Base-by-base conservation (phyloP, 2,888 invertebrate genomes). In the Shargacucullia verbasci region DNA sequence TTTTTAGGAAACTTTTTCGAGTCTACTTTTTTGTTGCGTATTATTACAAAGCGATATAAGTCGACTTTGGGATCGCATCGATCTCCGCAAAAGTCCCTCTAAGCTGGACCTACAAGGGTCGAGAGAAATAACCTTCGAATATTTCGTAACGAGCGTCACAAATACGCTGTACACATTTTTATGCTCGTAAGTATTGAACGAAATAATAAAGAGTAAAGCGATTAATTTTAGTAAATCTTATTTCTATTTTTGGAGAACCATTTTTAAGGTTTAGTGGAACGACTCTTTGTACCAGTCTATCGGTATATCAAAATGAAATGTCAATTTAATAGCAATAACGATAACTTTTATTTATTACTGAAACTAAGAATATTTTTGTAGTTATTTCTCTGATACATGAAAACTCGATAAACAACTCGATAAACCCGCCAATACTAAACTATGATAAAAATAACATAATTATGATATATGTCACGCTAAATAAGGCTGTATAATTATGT, bases 71-170 rank as follows among this genome's bases (percentile, higher is more conserved):
- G 57, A 75, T 59, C 69, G 78, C 84, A 88, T 88, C 90, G 88
- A 86, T 88, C 89, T 83, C 73, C 61, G 46, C 62, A 79, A 20
- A 20, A 82, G 82, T 80, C 82, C 76, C 80, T 73, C 76, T 88
- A 89, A 89, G 86, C 77, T 80, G 89, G 86, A 76, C 81, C 82
- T 81, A 80, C 82, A 82, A 86, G 88, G 88, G 87, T 86, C 84
- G 81, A 73, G 69, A 69, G 80, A 74, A 81, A 81, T 76, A 82
- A 82, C 85, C 83, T 84, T 79, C 82, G 74, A 84, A 83, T 84
- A 83, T 83, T 86, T 81, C 81, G 82, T 81, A 84, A 84, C 80
- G 79, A 85, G 79, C 77, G 78, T 79, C 80, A 83, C 82, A 83
- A 85, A 85, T 84, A 83, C 79, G 72, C 70, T 73, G 64, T 61